A percentile compares a stretch with the other conserved stretches of the same genome.
These are phyloP conservation scores for Halcyon malimbica DNA, from an alignment of 2,113 vertebrate genomes.

Conservation along the genomic window DNA sequence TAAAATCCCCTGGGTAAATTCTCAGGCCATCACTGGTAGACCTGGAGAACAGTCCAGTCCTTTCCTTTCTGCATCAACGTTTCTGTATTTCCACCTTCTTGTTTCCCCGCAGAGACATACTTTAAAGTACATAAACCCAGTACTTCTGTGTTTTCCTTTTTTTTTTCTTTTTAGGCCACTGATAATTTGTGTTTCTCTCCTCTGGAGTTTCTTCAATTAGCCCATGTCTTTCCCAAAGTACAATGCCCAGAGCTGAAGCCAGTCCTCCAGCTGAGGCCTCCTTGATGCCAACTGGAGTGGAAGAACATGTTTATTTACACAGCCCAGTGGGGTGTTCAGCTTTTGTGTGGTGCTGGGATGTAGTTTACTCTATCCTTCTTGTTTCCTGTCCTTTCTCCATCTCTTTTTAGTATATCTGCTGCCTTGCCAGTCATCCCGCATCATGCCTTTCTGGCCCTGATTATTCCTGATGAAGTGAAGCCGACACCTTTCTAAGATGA, in stretches of 20 bases:
- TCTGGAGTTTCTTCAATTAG: constrained; percentile 60
- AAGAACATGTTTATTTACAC: constrained; percentile 19
- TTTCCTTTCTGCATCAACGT: neutral
- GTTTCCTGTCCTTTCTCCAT: neutral
- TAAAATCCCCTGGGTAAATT: neutral
- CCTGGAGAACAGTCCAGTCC: neutral
- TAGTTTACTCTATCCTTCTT: neutral
- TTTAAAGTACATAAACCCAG: neutral
- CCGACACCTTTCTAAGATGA: neutral
- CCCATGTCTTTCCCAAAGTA: constrained; percentile 40
- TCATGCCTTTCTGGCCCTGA: neutral
- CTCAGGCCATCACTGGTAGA: neutral
- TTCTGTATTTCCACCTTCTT: neutral
- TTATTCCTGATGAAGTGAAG: neutral
- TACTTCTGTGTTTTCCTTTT: neutral
- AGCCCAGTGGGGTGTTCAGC: neutral
- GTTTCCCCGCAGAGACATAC: neutral
- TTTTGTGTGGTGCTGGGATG: neutral
- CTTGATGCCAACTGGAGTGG: constrained; percentile 63
- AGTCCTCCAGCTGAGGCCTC: constrained; percentile 59
- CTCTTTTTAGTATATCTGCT: neutral
- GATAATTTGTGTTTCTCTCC: constrained; percentile 34
- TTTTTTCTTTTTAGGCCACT: constrained; percentile 42
- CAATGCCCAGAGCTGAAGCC: constrained; percentile 57
- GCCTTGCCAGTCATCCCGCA: neutral